Base-by-base conservation (phyloP, 2,113 vertebrate genomes). In the Hemiscyllium ocellatum region DNA sequence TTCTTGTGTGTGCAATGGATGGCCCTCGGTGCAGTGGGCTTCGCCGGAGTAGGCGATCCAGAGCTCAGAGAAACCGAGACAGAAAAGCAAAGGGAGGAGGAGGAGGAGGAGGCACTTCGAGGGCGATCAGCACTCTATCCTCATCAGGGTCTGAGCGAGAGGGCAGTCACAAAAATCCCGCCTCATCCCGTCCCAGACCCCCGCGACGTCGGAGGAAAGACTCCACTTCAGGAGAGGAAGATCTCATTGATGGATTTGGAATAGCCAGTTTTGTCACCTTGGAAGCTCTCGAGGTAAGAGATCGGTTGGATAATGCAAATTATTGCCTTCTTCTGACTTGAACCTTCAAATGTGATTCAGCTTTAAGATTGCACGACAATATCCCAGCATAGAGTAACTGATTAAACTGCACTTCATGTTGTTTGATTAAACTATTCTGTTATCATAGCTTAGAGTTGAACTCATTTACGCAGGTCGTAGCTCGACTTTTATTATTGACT, bases 221-320 rank as follows among this genome's bases (percentile, higher is more conserved):
- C 97, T 99, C 98, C 96, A 98, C 98, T 93, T 99, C 98, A 66
- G 98, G 98, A 26, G 98, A 99, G 96, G 99, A 99, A 97, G 99
- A 99, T 98, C 98, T 99, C 98, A 99, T 99, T 87, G 98, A 99
- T 96, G 98, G 99, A 95, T 99, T 99, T 97, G 98, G 98, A 96
- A 98, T 99, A 97, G 97, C 98, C 78, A 98, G 98, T 96, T 99
- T 99, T 95, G 98, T 98, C 97, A 98, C 98, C 96, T 97, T 99
- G 97, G 98, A 99, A 97, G 98, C 98, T 96, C 97, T 99, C 96
- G 98, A 99, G 98, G 98, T 99, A 97, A 98, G 98, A 95, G 95
- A 96, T 12, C 72, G 24, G 95, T 19, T 90, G 87, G 56, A n/a
- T 90, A 65, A 61, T 90, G 10, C 89, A 65, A 91, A n/a, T 5